These are phyloP conservation scores for Netelia inedita DNA, from an alignment of 2,888 invertebrate species.

Conservation along the genomic window DNA sequence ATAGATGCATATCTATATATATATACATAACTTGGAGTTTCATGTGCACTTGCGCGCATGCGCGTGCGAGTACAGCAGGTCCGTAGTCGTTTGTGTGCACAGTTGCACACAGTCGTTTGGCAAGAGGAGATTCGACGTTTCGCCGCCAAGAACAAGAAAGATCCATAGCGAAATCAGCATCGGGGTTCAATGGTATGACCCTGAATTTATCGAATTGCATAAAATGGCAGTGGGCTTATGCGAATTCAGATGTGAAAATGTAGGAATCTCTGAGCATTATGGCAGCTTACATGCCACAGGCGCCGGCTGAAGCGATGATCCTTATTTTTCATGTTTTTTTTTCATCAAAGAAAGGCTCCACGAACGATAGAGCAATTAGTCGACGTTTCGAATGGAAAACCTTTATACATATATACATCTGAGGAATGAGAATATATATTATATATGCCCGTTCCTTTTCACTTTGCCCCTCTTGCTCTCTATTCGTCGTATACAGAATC, in stretches of 20 bases:
- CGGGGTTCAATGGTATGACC: slow-evolving; percentile 73
- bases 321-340: too few relatives aligned
- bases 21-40: slow-evolving; percentile 9
- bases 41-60: slow-evolving; percentile 13
- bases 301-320: too few relatives aligned
- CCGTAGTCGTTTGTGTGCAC: slow-evolving; percentile 9
- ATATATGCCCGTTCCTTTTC: too few relatives aligned
- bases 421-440: too few relatives aligned
- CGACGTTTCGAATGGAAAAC: too few relatives aligned
- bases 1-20: slow-evolving; percentile 30
- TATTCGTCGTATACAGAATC: too few relatives aligned
- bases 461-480: too few relatives aligned
- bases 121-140: slow-evolving; percentile 29
- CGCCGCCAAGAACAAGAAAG: slow-evolving; percentile 34
- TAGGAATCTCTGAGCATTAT: too few relatives aligned
- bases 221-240: not conserved
- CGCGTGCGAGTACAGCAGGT: not conserved
- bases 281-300: too few relatives aligned
- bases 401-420: too few relatives aligned
- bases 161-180: slow-evolving; percentile 56
- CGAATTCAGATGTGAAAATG: not conserved
- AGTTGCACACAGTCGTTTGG: slow-evolving; percentile 13
- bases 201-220: slow-evolving; percentile 64
- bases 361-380: too few relatives aligned
- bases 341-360: too few relatives aligned